Evolutionary conservation across 35 echinoderm and acorn worm species (phyloP).

Genomic region (Hemicentrotus pulcherrimus): DNA sequence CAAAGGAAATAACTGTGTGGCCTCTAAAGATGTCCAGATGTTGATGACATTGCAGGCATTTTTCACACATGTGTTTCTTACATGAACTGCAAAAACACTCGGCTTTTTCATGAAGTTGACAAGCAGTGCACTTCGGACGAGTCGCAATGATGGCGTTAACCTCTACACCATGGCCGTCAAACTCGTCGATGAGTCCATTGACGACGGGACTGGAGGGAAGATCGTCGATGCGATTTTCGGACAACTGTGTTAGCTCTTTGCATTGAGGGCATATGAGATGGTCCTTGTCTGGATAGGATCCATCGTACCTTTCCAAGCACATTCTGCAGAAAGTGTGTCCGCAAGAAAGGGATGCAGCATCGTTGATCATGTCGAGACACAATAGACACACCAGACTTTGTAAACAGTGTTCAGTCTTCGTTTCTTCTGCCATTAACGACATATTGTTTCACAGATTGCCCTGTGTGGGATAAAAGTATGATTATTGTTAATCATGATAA

Average conservation of each 20-base stretch:
- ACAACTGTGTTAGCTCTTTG: background rate
- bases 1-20: background rate
- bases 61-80: background rate
- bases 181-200: background rate
- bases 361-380: background rate
- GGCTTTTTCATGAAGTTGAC: background rate
- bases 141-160: background rate
- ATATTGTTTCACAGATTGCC: too few relatives aligned
- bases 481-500: too few relatives aligned
- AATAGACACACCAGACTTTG: background rate
- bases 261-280: background rate
- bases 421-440: background rate
- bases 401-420: background rate
- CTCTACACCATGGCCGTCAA: background rate
- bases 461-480: too few relatives aligned
- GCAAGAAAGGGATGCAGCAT: background rate
- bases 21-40: background rate
- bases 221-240: background rate
- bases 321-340: background rate
- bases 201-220: background rate
- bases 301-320: background rate
- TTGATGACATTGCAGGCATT: background rate
- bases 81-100: background rate
- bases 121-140: background rate
- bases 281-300: background rate